These are phyloP conservation scores for Achatina immaculata DNA, from an alignment of 1,140 invertebrate species.

Conservation along the genomic window DNA sequence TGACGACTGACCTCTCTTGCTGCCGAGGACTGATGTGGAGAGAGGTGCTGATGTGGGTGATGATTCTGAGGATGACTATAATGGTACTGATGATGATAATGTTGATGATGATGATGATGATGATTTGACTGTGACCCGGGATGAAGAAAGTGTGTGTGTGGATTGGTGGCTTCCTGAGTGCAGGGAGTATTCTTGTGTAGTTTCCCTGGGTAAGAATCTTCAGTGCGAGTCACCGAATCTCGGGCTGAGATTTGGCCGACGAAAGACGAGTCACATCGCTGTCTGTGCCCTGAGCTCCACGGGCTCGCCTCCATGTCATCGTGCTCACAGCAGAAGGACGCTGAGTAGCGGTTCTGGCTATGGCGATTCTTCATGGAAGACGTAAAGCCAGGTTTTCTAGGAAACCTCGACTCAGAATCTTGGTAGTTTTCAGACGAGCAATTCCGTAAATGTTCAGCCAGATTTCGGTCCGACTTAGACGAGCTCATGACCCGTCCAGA, in stretches of 20 bases:
- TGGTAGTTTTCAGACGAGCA: background rate
- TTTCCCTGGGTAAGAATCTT: background rate
- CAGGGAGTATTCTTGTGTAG: background rate
- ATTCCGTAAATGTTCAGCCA: conserved; percentile 19
- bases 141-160: background rate
- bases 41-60: background rate
- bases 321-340: background rate
- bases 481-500: conserved; percentile 1
- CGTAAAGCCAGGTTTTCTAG: background rate
- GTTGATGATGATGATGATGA: background rate
- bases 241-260: background rate
- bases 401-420: background rate
- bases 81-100: background rate
- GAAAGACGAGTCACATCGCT: background rate
- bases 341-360: background rate
- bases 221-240: background rate
- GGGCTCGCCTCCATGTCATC: background rate
- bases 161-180: background rate
- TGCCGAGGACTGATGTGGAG: background rate
- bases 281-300: background rate
- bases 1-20: background rate
- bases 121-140: background rate
- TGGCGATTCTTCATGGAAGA: background rate
- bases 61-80: background rate
- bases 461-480: conserved; percentile 33